Conservation (phyloP, 2,888 invertebrate species). For the Nomada flava region DNA sequence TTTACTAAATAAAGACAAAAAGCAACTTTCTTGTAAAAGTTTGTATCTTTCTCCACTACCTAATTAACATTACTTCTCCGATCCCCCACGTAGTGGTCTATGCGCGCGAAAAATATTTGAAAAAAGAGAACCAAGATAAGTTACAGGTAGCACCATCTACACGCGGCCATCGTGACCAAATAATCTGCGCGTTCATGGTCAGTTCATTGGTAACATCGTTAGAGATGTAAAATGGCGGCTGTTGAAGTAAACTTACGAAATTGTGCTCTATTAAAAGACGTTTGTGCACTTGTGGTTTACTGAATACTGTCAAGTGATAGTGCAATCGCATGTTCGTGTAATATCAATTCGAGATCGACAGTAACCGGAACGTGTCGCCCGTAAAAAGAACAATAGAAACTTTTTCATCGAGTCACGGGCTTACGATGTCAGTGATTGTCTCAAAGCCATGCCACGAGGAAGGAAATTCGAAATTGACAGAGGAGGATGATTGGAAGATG, state of each 20-base stretch:
- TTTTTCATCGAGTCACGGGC: conserved; percentile 33
- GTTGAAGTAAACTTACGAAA: conserved; percentile 68
- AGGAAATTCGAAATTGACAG: conserved; percentile 54
- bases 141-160: conserved; percentile 34
- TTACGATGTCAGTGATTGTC: conserved; percentile 72
- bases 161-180: conserved; percentile 7
- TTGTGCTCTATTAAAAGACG: conserved; percentile 47
- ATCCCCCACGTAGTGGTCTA: background rate
- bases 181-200: conserved; percentile 28
- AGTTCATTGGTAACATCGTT: conserved; percentile 52
- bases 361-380: conserved; percentile 35
- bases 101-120: background rate
- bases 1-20: conserved; percentile 49
- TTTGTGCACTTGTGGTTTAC: conserved; percentile 33
- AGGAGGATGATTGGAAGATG: conserved; percentile 88
- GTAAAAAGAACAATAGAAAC: conserved; percentile 26
- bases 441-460: conserved; percentile 69
- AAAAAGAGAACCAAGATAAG: background rate
- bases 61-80: background rate
- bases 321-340: conserved; percentile 22
- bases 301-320: conserved; percentile 37
- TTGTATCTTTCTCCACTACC: background rate
- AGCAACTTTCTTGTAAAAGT: conserved; percentile 37
- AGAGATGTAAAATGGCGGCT: conserved; percentile 69
- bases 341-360: conserved; percentile 23